Percentiles rank a stretch among this genome's conserved stretches.
Conservation (phyloP, 1,140 invertebrate species). For the Tetranychus cinnabarinus region DNA sequence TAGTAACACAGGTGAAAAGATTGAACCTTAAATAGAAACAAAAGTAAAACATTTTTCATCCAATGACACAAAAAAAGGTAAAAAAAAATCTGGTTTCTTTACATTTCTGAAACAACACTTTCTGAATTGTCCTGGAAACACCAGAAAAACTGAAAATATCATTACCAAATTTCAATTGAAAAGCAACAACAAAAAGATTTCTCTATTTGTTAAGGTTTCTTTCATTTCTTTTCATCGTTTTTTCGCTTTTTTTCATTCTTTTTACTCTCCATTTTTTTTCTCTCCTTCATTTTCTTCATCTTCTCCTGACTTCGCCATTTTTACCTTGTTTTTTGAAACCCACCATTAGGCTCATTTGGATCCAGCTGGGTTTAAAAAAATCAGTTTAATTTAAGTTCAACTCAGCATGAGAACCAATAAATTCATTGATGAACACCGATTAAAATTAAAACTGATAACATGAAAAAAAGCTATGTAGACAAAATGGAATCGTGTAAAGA, state of each 20-base stretch:
- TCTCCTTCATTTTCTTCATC: not conserved
- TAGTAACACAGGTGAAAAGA: too few relatives aligned
- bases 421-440: not conserved
- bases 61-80: too few relatives aligned
- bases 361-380: not conserved
- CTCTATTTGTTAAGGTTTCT: not conserved
- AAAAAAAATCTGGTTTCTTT: too few relatives aligned
- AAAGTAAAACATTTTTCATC: too few relatives aligned
- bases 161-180: not conserved
- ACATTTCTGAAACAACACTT: too few relatives aligned
- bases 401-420: not conserved
- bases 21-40: too few relatives aligned
- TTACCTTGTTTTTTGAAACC: not conserved
- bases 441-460: not conserved
- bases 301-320: not conserved
- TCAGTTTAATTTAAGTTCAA: not conserved
- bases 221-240: not conserved
- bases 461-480: not conserved
- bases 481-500: too few relatives aligned
- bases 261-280: not conserved
- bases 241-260: not conserved
- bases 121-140: too few relatives aligned
- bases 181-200: not conserved
- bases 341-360: not conserved
- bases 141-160: not conserved